Evolutionary conservation across 2,113 vertebrate genomes (phyloP), one percentile per base, ranked within the genome.

Genomic region (Gymnogyps californianus): DNA sequence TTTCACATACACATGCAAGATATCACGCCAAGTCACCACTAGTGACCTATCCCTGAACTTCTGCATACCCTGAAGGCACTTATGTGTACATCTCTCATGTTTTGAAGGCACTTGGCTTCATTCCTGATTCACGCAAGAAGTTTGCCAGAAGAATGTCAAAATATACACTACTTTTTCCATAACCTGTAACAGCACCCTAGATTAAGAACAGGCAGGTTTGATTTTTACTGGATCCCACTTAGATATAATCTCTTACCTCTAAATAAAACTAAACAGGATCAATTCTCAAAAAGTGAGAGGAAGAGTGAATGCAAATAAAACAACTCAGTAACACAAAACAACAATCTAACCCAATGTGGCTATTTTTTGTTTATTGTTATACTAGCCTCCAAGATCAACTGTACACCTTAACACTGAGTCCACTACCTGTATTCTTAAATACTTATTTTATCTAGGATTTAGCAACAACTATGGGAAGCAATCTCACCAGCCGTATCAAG

Each of bases 91-190:
- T 57, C 36, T 67, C 72, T 69, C 38, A 22, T 65, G 59, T 83
- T 96, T 40, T 94, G 82, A 91, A 94, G 58, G 70, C 16, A 36
- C 14, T 76, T 93, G 77, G 92, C 80, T 94, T 90, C 66, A 46
- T 61, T 91, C 87, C 67, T 49, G 9, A 92, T 82, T 66, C 65
- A 66, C 6, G 42, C 16, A 62, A 90, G 22, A 69, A 46, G 51
- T 88, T 81, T 91, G 76, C 78, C 89, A 97, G 88, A 77, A 89
- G 10, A 78, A 91, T 14, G 14, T 82, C 79, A 95, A 92, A 94
- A 94, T 24, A 84, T 3, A 85, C 16, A 49, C 57, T 22, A 20
- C 11, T 77, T 94, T 91, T 91, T 76, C 69, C 38, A 66, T 49
- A 76, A 40, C 55, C 36, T 76, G 34, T 71, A 79, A 54, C 28